Percentiles rank a stretch among this genome's conserved stretches.
Evolutionary conservation across 2,113 vertebrate species (phyloP).

Genomic region (Pollimyrus isidori): DNA sequence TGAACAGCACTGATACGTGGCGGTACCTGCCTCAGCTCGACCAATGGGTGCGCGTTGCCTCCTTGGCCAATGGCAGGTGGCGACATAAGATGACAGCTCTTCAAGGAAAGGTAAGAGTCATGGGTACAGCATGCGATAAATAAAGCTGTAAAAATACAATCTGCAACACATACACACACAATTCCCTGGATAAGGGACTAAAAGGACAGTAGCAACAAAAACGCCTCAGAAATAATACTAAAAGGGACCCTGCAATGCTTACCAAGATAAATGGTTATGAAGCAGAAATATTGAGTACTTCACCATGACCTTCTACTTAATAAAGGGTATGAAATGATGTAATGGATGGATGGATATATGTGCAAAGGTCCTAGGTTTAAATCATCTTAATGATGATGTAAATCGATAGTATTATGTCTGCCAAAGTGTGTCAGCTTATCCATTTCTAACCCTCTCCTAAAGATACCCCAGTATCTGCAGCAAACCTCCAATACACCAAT

Average conservation of each 20-base stretch:
- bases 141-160: background rate
- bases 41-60: conserved; percentile 63
- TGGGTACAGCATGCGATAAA: background rate
- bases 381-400: background rate
- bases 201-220: background rate
- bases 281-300: background rate
- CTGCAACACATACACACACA: background rate
- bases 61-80: conserved; percentile 62
- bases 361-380: background rate
- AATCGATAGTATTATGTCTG: background rate
- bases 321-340: background rate
- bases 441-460: background rate
- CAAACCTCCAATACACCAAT: background rate
- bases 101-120: conserved; percentile 60
- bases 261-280: background rate
- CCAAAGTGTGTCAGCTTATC: background rate
- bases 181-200: background rate
- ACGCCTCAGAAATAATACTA: background rate
- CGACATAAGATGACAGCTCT: conserved; percentile 63
- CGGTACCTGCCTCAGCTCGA: conserved; percentile 61
- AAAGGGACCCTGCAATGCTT: background rate
- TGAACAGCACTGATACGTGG: conserved; percentile 66
- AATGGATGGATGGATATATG: background rate
- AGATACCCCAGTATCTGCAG: background rate
- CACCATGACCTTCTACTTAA: background rate